A percentile compares a stretch with the other conserved stretches of the same genome.
These are phyloP conservation scores for Acrocera orbiculus DNA, from an alignment of 2,888 invertebrate genomes.

Conservation along the genomic window DNA sequence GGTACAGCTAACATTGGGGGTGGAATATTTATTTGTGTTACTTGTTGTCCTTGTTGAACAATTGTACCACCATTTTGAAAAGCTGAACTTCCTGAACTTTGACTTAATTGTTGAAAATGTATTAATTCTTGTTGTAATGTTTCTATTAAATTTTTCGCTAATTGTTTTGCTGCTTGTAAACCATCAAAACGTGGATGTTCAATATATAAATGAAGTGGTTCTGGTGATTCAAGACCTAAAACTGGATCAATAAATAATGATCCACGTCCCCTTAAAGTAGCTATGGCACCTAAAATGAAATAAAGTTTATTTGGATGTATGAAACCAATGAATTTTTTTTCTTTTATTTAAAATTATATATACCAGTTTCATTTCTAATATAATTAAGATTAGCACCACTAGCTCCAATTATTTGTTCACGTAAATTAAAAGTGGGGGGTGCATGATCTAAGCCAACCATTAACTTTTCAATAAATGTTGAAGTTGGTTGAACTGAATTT, in stretches of 20 bases:
- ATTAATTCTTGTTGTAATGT: constrained; percentile 46
- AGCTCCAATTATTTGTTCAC: constrained; percentile 53
- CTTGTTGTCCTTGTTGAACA: constrained; percentile 9
- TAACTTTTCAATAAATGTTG: constrained; percentile 42
- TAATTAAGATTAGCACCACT: constrained; percentile 57
- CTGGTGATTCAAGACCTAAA: constrained; percentile 42
- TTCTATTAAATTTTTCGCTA: constrained; percentile 61
- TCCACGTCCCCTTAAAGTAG: constrained; percentile 52
- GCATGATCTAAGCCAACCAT: constrained; percentile 61
- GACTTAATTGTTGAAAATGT: constrained; percentile 17
- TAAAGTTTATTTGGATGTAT: background rate
- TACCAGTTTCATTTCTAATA: constrained; percentile 50
- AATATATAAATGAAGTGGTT: constrained; percentile 57
- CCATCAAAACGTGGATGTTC: constrained; percentile 55
- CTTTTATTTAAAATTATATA: constrained; percentile 17
- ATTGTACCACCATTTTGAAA: background rate
- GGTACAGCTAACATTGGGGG: constrained; percentile 13
- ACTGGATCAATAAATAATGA: constrained; percentile 40
- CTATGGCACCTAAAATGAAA: constrained; percentile 38
- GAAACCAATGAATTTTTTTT: too few relatives aligned
- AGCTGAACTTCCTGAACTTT: constrained; percentile 4
- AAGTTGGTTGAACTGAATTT: constrained; percentile 6
- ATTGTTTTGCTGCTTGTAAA: constrained; percentile 38
- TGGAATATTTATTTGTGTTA: constrained; percentile 16
- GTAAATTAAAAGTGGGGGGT: constrained; percentile 55